Conservation (phyloP, 1,140 invertebrate species). For the Drosophila ercepeae region DNA sequence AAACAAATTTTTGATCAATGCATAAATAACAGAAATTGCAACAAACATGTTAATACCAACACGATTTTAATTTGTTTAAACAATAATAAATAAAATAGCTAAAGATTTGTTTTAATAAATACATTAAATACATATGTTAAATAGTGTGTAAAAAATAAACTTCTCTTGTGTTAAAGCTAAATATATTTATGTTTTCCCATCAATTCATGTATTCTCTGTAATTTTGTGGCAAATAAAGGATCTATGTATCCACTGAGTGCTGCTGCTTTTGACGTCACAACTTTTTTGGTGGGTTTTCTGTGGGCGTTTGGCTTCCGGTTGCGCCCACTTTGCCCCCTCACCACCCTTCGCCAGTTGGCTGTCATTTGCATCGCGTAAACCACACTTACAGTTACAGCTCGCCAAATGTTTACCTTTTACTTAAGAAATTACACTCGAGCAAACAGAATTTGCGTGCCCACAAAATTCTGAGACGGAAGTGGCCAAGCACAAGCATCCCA, state of each 20-base stretch:
- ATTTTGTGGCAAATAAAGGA: not conserved
- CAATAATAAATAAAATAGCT: not conserved
- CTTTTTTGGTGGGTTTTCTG: constrained; percentile 11
- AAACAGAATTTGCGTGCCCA: constrained; percentile 77
- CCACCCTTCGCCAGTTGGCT: constrained; percentile 11
- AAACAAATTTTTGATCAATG: constrained; percentile 70
- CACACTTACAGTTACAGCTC: constrained; percentile 63
- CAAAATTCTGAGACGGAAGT: constrained; percentile 49
- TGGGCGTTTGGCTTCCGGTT: not conserved
- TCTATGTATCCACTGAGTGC: not conserved
- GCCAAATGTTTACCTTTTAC: constrained; percentile 83
- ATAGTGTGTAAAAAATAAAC: not conserved
- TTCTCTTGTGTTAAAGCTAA: no score
- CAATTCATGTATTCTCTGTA: not conserved
- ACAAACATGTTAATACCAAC: constrained; percentile 17
- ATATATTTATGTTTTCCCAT: not conserved
- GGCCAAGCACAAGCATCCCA: constrained; percentile 67
- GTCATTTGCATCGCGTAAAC: constrained; percentile 67
- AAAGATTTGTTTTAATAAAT: not conserved
- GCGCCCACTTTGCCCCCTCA: not conserved
- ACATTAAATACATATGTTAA: not conserved
- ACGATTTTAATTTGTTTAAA: not conserved
- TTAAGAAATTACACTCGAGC: constrained; percentile 82
- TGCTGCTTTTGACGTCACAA: constrained; percentile 31
- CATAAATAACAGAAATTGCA: constrained; percentile 59